Evolutionary conservation across 2,888 invertebrate species (phyloP).

Genomic region (Serripes groenlandicus): DNA sequence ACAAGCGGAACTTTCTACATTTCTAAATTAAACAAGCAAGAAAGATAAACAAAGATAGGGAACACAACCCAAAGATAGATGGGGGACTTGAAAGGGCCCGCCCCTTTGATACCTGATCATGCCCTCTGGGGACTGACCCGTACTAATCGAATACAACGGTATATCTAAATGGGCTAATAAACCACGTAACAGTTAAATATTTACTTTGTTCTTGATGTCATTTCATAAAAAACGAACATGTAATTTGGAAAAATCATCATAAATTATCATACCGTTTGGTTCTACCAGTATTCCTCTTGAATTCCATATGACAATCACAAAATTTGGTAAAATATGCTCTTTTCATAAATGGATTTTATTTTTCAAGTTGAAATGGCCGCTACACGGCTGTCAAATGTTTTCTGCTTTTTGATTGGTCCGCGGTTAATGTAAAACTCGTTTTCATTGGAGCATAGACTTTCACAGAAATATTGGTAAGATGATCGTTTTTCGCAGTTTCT

Average conservation of each 20-base stretch:
- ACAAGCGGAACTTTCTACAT: no score
- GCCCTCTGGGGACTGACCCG: constrained; percentile 6
- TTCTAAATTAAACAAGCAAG: no score
- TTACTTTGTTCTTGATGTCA: no score
- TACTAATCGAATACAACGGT: constrained; percentile 10
- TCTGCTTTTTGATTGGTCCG: constrained; percentile 53
- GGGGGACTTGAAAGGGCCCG: not conserved
- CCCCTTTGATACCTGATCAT: constrained; percentile 17
- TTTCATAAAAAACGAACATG: not conserved
- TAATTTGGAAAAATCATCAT: not conserved
- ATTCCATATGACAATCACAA: not conserved
- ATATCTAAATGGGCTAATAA: not conserved
- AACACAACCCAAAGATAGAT: no score
- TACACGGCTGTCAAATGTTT: constrained; percentile 41
- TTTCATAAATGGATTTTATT: not conserved
- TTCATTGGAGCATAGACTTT: constrained; percentile 22
- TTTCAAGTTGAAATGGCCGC: constrained; percentile 56
- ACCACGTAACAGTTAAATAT: no score
- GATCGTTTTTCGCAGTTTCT: not conserved
- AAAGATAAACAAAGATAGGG: constrained; percentile 12
- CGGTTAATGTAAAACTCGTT: constrained; percentile 21
- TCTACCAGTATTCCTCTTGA: not conserved
- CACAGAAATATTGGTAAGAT: not conserved
- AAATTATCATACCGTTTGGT: not conserved
- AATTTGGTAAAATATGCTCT: not conserved